phyloP scores from a whole-genome alignment of 1,140 invertebrate species.

The Drosophila guanche region DNA sequence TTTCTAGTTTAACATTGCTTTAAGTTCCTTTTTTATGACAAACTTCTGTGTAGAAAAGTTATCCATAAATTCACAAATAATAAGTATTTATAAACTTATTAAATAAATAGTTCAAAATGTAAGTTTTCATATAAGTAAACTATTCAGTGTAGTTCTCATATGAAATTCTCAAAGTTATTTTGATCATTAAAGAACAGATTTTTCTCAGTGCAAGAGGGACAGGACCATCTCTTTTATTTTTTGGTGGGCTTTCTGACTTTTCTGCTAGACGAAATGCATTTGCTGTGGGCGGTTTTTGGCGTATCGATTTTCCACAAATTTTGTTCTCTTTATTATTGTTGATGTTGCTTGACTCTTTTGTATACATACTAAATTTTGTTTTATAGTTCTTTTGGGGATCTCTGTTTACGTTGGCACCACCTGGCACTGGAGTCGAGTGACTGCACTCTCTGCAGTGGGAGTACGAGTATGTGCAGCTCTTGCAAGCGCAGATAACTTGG shows the following conservation, averaged over 20 bases:
- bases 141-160: no score
- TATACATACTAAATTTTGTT: constrained; percentile 2
- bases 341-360: constrained; percentile 9
- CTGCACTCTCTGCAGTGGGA: constrained; percentile 32
- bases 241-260: constrained; percentile 21
- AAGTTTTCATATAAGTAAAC: no score
- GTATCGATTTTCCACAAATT: constrained; percentile 74
- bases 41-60: no score
- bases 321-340: constrained; percentile 52
- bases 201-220: constrained; percentile 10
- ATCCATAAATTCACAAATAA: no score
- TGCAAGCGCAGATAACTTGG: constrained; percentile 34
- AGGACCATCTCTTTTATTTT: constrained; percentile 25
- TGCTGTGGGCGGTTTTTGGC: constrained; percentile 44
- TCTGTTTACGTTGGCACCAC: constrained; percentile 82
- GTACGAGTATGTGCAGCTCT: not conserved
- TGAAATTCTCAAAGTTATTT: no score
- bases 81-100: no score
- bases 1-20: no score
- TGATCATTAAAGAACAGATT: no score
- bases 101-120: no score
- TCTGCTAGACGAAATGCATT: constrained; percentile 60
- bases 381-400: constrained; percentile 37
- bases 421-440: constrained; percentile 69
- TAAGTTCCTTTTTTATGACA: no score